Conservation (phyloP, 2,888 invertebrate genomes). For the Pollenia amentaria region DNA sequence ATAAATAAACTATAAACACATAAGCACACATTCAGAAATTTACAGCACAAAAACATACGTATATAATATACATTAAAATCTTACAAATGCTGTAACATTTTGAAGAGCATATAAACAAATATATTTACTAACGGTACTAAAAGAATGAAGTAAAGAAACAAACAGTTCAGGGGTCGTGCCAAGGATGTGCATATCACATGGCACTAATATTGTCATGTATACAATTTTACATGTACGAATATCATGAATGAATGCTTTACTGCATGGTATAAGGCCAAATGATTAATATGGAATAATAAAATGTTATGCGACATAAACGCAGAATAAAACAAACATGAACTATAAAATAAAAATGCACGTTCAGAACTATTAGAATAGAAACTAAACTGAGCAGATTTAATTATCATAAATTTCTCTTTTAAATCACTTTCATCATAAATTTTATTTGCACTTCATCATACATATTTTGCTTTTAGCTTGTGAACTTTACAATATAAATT, state of each 20-base stretch:
- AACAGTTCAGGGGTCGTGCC: slow-evolving; percentile 57
- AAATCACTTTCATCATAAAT: slow-evolving; percentile 50
- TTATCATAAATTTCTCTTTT: slow-evolving; percentile 22
- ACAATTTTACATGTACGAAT: background rate
- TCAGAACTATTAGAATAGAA: slow-evolving; percentile 25
- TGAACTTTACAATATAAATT: background rate
- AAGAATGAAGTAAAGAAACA: slow-evolving; percentile 1
- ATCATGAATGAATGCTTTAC: slow-evolving; percentile 14
- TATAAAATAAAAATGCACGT: background rate
- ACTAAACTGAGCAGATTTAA: slow-evolving; percentile 17
- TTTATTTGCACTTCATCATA: slow-evolving; percentile 37
- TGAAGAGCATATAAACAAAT: background rate
- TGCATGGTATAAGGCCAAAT: too few species aligned
- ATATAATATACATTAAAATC: slow-evolving; percentile 38
- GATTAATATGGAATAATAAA: slow-evolving; percentile 1
- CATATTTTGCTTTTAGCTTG: background rate
- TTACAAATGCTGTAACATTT: background rate
- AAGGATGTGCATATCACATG: slow-evolving; percentile 61
- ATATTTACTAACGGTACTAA: background rate
- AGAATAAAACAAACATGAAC: slow-evolving; percentile 22
- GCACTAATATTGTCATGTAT: slow-evolving; percentile 39
- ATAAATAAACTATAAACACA: slow-evolving; percentile 28
- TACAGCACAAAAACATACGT: slow-evolving; percentile 15
- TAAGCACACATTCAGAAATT: background rate
- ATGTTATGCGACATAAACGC: slow-evolving; percentile 32